phyloP scores from a whole-genome alignment of 2,113 vertebrate genomes.

The Sturnira hondurensis region DNA sequence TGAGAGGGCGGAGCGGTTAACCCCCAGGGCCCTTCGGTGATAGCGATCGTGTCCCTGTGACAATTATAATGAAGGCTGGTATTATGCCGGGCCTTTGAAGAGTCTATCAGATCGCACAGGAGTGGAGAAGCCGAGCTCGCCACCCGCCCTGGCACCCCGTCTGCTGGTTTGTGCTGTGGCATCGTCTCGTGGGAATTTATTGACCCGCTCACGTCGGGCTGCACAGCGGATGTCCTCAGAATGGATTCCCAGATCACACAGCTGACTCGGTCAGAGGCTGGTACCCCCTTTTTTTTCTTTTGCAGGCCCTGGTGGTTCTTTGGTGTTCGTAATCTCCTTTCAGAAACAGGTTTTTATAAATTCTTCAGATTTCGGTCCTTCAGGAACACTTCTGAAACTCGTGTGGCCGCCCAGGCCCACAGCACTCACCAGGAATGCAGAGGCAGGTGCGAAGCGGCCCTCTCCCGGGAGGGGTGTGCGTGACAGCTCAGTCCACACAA shows the following conservation, averaged over 20 bases:
- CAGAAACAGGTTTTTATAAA: neutral
- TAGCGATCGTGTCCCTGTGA: neutral
- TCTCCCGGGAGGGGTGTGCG: neutral
- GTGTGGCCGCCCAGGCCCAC: neutral
- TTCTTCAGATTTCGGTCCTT: neutral
- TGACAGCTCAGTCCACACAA: rapidly evolving
- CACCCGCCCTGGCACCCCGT: neutral
- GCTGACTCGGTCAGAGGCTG: neutral
- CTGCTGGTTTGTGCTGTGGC: neutral
- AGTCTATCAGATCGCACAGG: neutral
- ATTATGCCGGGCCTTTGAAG: neutral
- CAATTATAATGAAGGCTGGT: neutral
- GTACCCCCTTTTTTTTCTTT: neutral
- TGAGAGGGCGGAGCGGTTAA: neutral
- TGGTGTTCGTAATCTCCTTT: neutral
- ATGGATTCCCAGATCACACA: neutral
- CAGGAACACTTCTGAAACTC: neutral
- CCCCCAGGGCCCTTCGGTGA: neutral
- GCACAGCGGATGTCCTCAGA: neutral
- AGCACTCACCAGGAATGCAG: neutral
- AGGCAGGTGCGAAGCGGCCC: rapidly evolving
- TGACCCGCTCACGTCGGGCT: neutral
- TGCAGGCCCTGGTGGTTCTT: neutral
- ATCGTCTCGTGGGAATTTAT: neutral
- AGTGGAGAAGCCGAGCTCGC: neutral